Evolutionary conservation across 2,797 vertebrate genomes (phyloP), one percentile per base, ranked within the genome.

Genomic region (Mus spretus): DNA sequence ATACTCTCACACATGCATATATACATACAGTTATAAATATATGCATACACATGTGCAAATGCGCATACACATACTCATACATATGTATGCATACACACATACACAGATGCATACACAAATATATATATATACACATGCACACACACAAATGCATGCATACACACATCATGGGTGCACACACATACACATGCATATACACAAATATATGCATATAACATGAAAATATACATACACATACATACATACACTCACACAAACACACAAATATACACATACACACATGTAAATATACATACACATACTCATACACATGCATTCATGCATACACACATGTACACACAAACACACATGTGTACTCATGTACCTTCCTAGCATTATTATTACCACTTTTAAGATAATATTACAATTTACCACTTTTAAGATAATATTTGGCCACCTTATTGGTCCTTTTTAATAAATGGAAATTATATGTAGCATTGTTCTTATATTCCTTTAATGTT

Each of bases 381-480:
- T 44, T 44, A 44, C 44, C 44, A 44, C 44, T 44, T 44, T 44
- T 44, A 74, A 94, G 82, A 87, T 95, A 55, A 37, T 28, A 77
- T 75, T 90, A 44, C 44, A 44, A 44, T 44, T 44, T 44, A 44
- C 44, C 44, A 44, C 44, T 44, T 44, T 44, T 44, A 74, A 94
- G 82, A 87, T 95, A 55, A 37, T 28, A 77, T 75, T 90, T 95
- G 67, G 11, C 13, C 17, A 72, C 24, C 10, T 84, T 89, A 55
- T 20, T 53, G 40, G 11, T 70, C 82, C 26, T 19, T 95, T 82
- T 93, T 86, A 93, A 97, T 93, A 93, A 88, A 91, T 88, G 22
- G 31, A 24, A 95, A 95, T 89, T 83, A 53, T 55, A 74, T 40
- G 2, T 63, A 88, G 89, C 63, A 82, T 67, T 9, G 96, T 94